Base-by-base conservation (phyloP, 1,140 invertebrate genomes). In the Choristoneura fumiferana region DNA sequence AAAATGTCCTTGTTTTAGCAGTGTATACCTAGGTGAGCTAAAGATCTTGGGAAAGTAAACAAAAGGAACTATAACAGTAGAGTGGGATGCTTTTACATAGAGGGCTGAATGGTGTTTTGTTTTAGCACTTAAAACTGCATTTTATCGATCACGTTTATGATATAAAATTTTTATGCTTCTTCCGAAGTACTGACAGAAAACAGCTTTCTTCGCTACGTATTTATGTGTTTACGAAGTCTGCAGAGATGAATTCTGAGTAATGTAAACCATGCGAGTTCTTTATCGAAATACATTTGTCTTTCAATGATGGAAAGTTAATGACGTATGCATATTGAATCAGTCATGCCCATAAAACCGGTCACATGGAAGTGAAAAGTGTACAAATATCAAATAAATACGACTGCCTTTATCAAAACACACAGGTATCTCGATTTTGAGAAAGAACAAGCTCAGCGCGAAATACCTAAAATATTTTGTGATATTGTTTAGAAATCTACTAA, bases 101-200 rank as follows among this genome's bases (percentile, higher is more conserved):
- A 22, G 40, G 18, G 40, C 15, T 45, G 43, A 18, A 13, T 4
- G 6, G 18, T 49, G 43, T 49, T 49, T 49, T 49, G 18, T 49
- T 49, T 49, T 22, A 49, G 18, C 43, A 49, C 43, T 49, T 29
- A 49, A 49, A 29, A 29, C 22, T 49, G 43, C 43, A 49, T 49
- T 49, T 15, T 17, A 10, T 13, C 10, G 18, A 49, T 29, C 2
- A 2, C 22, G 35, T 10, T 37, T 10, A 37, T 37, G 35, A 37
- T 10, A 8, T 37, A 37, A 37, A 37, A 34, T 34, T 12, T 37
- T 37, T 37, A 12, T 8, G n/a, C 35, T 1, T 9, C 35, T 12
- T 12, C 9, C 35, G 8, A 9, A 10, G 35, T 37, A 9, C 9
- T 9, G 35, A 9, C 2, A 37, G n/a, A 4, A 4, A 4, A 37